Base-by-base conservation (phyloP, 2,888 invertebrate genomes). In the Habrosyne pyritoides region DNA sequence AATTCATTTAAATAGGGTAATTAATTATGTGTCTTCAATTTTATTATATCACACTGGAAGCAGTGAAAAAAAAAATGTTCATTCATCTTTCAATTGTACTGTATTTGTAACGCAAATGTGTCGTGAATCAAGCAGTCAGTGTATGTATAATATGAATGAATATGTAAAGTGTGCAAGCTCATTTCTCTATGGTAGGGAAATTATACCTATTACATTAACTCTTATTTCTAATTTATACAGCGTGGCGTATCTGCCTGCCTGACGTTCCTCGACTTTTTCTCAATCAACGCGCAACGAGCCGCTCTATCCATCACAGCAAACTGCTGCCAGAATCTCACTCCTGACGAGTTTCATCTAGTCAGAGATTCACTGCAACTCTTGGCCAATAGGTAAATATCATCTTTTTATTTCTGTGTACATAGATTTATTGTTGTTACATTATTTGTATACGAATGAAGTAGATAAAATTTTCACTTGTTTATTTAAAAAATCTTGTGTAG, bases 251-350 rank as follows among this genome's bases (percentile, higher is more conserved):
- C 98, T 5, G 98, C 99, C 2, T 99, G 99, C 84, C 94, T 99
- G 67, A 99, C 97, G 78, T 99, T 98, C 85, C 94, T 99, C 83
- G 99, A 99, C 85, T 99, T 99, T 94, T 99, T 99, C 93, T 99
- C 99, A 50, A 98, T 99, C 77, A 98, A 98, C 80, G 99, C 99
- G 12, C 99, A 99, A 91, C 95, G 99, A 33, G 97, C 99, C 49
- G 99, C 99, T 2, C 93, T 99, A 55, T 97, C 98, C 22, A 98
- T 99, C 68, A 98, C 99, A 0, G 99, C 99, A 56, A 99, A 99
- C 87, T 99, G 99, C 88, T 99, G 99, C 85, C 96, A 98, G 84
- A 98, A 98, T 90, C 94, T 99, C 73, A 97, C 97, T 47, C 94
- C 96, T 0, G 99, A 99, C 75, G 99, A 99, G 89, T 99, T 99